Percentiles rank a stretch among this genome's conserved stretches.
phyloP scores from a whole-genome alignment of 2,113 vertebrate species.

The Myrmophylax atrothorax region DNA sequence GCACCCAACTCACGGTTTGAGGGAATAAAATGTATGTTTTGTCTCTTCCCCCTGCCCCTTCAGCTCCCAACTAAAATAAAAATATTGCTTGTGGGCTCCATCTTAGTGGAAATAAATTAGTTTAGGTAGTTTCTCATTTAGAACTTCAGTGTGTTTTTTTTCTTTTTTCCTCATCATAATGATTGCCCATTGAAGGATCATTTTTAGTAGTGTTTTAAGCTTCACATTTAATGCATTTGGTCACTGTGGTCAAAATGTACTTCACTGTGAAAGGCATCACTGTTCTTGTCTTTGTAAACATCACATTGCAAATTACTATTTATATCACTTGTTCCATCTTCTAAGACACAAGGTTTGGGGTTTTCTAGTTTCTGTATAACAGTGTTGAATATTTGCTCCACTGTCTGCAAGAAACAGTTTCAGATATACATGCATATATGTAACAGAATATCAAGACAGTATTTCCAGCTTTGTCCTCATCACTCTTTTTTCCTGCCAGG shows the following conservation, averaged over 20 bases:
- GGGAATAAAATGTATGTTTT: background rate
- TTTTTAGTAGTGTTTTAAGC: background rate
- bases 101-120: background rate
- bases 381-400: background rate
- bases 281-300: background rate
- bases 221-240: background rate
- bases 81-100: background rate
- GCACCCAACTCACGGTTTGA: background rate
- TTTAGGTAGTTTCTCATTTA: background rate
- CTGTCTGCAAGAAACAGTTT: background rate
- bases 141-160: background rate
- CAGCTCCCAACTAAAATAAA: background rate
- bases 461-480: background rate
- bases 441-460: background rate
- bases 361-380: background rate
- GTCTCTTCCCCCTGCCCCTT: background rate
- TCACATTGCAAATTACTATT: background rate
- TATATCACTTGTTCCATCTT: background rate
- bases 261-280: background rate
- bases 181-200: background rate
- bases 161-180: rapidly evolving
- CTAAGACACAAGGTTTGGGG: background rate
- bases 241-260: background rate
- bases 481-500: background rate
- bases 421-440: background rate